Base-by-base conservation (phyloP, 1,140 invertebrate species). In the Maniola jurtina region DNA sequence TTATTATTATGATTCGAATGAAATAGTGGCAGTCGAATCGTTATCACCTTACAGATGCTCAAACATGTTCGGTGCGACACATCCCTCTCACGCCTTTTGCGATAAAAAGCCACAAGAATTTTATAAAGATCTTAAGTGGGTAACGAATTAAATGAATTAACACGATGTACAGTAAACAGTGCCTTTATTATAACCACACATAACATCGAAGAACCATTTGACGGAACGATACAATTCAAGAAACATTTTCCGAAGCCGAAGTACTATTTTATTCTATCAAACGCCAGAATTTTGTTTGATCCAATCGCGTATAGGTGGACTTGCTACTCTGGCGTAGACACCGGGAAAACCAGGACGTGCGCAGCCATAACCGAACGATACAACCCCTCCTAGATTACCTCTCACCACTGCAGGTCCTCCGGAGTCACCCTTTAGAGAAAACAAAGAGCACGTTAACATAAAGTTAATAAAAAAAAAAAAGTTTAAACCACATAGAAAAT, bases 351-450 rank as follows among this genome's bases (percentile, higher is more conserved):
- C 84, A 0, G 91, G 81, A 38, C 86, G 70, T 6, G 88, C 93
- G 71, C 94, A 95, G 0, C 90, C 91, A n/a, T 86, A 79, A 2
- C 93, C 94, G 83, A 92, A 94, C 2, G 93, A 93, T 0, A 93
- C 90, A 13, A 94, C 78, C 36, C 93, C 94, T 47, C 88, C 74
- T 54, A 93, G 78, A 8, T 71, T 66, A 0, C 78, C 77, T 9
- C 54, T 69, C 6, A 68, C 59, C 11, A 92, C 84, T 13, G 91
- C 80, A 38, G 92, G 92, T 3, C 92, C 92, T 47, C 92, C 92
- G 6, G 88, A 91, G 72, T 92, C 92, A 11, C 91, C 91, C 80
- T 92, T 70, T 10, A 57, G 34, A 34, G 10, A 6, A 25, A 50
- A 50, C 6, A 16, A 5, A 50, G 14, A 25, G 0, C 7, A 25